Conservation (phyloP, 2,888 invertebrate species). For the Thecocarcelia acutangulata region DNA sequence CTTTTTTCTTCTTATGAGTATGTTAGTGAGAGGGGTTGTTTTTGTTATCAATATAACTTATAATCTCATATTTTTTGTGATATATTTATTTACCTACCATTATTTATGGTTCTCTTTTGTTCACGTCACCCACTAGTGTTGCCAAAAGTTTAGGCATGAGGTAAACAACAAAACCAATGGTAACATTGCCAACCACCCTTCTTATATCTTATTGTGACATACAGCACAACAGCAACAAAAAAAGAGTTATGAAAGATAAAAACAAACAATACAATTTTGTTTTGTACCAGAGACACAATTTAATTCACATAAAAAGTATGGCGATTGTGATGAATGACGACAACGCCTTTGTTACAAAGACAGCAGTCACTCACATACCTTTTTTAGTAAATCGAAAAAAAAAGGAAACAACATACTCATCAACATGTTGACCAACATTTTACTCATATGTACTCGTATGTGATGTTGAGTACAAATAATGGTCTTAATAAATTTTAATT, state of each 20-base stretch:
- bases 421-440: constrained; percentile 38
- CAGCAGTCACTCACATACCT: constrained; percentile 6
- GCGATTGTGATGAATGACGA: constrained; percentile 15
- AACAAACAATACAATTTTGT: constrained; percentile 30
- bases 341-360: constrained; percentile 46
- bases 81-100: neutral
- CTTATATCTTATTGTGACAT: neutral
- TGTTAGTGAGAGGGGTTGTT: constrained; percentile 3
- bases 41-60: constrained; percentile 2
- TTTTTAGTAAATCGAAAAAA: neutral
- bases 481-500: too few species aligned
- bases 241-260: constrained; percentile 16
- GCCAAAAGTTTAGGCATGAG: constrained; percentile 2
- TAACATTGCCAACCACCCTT: constrained; percentile 1
- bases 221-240: neutral
- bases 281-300: constrained; percentile 61
- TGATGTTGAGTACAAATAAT: too few species aligned
- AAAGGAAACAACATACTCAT: neutral
- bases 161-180: neutral
- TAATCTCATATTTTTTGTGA: too few species aligned
- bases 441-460: too few species aligned
- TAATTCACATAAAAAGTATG: constrained; percentile 13
- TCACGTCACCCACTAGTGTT: constrained; percentile 1
- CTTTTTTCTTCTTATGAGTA: neutral
- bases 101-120: neutral